Percentiles rank a stretch among this genome's conserved stretches.
These are phyloP conservation scores for Zeus faber DNA, from an alignment of 2,113 vertebrate genomes.

Conservation along the genomic window DNA sequence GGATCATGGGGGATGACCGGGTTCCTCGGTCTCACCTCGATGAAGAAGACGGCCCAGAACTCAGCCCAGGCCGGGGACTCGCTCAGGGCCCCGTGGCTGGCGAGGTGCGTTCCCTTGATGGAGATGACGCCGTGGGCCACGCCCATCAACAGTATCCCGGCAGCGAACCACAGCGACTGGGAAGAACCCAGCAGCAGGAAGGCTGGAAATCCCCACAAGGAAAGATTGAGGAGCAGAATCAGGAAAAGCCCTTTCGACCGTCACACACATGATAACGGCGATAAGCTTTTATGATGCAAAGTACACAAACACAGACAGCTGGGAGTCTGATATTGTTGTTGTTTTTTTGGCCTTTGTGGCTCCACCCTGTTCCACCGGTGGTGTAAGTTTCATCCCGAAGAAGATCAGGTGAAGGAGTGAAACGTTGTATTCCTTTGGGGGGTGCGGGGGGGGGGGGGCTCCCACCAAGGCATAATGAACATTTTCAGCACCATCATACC, in stretches of 20 bases:
- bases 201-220: conserved; percentile 66
- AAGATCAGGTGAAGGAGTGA: conserved; percentile 23
- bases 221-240: neutral
- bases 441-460: neutral
- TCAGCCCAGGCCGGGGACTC: conserved; percentile 80
- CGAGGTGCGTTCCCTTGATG: conserved; percentile 87
- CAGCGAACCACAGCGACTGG: conserved; percentile 62
- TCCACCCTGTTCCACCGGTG: too few species aligned
- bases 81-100: conserved; percentile 83
- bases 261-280: too few species aligned
- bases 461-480: too few species aligned
- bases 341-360: too few species aligned
- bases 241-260: neutral
- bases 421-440: conserved; percentile 7
- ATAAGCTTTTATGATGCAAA: too few species aligned
- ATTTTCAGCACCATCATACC: too few species aligned
- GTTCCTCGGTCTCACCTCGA: conserved; percentile 89
- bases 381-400: conserved; percentile 12
- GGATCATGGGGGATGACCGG: neutral
- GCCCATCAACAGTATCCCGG: conserved; percentile 78
- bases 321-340: too few species aligned
- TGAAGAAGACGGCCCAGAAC: conserved; percentile 88
- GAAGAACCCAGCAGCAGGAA: conserved; percentile 82
- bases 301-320: too few species aligned
- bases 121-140: conserved; percentile 81